phyloP scores from a whole-genome alignment of 2,888 invertebrate species.

The Empis livida region DNA sequence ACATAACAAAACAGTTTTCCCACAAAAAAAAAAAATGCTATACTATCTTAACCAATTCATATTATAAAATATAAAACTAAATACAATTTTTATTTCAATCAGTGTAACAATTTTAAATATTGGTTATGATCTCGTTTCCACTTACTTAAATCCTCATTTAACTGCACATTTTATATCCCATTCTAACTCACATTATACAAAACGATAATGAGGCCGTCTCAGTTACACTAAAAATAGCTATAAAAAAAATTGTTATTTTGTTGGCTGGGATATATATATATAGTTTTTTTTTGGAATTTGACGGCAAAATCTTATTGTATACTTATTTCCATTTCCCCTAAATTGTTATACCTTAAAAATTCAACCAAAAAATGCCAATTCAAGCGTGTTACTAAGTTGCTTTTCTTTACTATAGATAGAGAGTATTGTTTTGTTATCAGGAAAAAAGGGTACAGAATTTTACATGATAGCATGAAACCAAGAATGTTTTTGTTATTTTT shows the following conservation, averaged over 20 bases:
- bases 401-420: conserved; percentile 3
- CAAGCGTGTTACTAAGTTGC: conserved; percentile 14
- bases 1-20: neutral
- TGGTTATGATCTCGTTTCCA: conserved; percentile 38
- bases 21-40: too few species aligned
- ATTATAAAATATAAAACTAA: neutral
- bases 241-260: conserved; percentile 23
- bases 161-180: conserved; percentile 37
- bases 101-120: conserved; percentile 36
- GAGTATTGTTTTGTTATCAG: too few species aligned
- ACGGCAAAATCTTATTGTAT: neutral
- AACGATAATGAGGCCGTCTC: conserved; percentile 37
- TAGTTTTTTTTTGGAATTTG: too few species aligned
- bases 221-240: conserved; percentile 35
- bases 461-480: too few species aligned
- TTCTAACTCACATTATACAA: conserved; percentile 31
- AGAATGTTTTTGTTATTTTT: too few species aligned
- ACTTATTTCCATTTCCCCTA: neutral
- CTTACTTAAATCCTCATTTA: conserved; percentile 38
- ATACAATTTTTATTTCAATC: conserved; percentile 29
- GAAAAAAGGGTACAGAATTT: too few species aligned
- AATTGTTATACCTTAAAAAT: neutral
- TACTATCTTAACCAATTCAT: neutral
- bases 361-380: conserved; percentile 1
- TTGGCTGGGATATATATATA: conserved; percentile 1